phyloP scores from a whole-genome alignment of 2,797 vertebrate genomes.

The Xenentodon cancila region DNA sequence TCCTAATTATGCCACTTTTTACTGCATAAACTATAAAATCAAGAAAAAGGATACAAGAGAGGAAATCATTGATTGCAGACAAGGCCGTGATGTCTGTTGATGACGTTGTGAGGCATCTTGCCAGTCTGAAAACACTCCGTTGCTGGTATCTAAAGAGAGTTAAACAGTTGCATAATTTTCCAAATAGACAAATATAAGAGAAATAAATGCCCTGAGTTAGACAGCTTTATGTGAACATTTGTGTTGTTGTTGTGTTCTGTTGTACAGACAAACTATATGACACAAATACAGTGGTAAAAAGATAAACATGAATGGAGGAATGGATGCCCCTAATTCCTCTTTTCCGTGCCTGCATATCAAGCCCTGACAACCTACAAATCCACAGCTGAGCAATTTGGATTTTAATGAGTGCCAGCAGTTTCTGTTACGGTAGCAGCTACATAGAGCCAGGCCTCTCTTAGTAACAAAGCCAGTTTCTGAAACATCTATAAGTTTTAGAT shows the following conservation, averaged over 20 bases:
- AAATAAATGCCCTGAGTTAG: not conserved
- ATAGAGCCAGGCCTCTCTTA: slow-evolving; percentile 19
- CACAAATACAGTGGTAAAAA: slow-evolving; percentile 1
- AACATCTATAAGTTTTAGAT: slow-evolving; percentile 4
- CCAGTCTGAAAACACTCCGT: slow-evolving; percentile 75
- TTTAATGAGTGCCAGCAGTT: slow-evolving; percentile 33
- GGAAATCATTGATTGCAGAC: slow-evolving; percentile 91
- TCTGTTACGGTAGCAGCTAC: slow-evolving; percentile 38
- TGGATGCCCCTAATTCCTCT: slow-evolving; percentile 7
- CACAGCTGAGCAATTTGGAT: slow-evolving; percentile 25
- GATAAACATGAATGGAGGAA: slow-evolving; percentile 9
- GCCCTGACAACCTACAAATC: slow-evolving; percentile 29
- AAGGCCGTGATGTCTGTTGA: slow-evolving; percentile 83
- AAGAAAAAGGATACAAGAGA: slow-evolving; percentile 89
- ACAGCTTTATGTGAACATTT: too few species aligned
- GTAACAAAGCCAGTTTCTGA: slow-evolving; percentile 8
- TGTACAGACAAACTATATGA: slow-evolving; percentile 14
- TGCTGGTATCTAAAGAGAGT: slow-evolving; percentile 81
- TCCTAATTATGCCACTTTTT: slow-evolving; percentile 16
- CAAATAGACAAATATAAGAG: too few species aligned
- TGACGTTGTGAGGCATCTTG: slow-evolving; percentile 73
- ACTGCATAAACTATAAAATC: slow-evolving; percentile 6
- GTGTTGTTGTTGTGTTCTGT: not conserved
- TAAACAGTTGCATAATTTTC: slow-evolving; percentile 1
- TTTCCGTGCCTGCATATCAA: slow-evolving; percentile 16